Evolutionary conservation across 2,113 vertebrate species (phyloP), one percentile per base, ranked within the genome.

Genomic region (Callopanchax toddi): DNA sequence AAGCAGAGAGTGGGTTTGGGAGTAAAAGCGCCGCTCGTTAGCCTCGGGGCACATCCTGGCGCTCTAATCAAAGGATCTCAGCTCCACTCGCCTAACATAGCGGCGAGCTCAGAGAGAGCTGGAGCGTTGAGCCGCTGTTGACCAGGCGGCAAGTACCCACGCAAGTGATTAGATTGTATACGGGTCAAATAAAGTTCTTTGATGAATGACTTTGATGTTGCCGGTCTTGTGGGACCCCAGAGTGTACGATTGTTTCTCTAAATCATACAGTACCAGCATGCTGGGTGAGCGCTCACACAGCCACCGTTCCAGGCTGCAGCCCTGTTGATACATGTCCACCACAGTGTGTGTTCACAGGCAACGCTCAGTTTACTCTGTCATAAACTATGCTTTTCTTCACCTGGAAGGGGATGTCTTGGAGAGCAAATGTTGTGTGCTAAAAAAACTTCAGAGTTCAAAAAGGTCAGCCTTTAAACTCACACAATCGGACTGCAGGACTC

Each of bases 111-210:
- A 60, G 79, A 86, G 67, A 64, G 49, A 74, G 57, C 16, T 17
- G 45, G 39, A 59, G 63, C 62, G 72, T 32, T 21, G 8, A 54
- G 71, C 60, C 39, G 52, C 66, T 69, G 60, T 42, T 77, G 74
- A 82, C 80, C 74, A 44, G 56, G 11, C 59, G 32, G 81, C 58
- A 51, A 73, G 68, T 57, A 62, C 49, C 80, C 79, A 61, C 74
- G 74, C 72, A 81, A 85, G 72, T 84, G 85, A 87, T 89, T 86
- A 65, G 74, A 91, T 90, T 91, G 91, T 70, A 48, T 58, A 60
- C 49, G 70, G 89, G 83, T 89, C 85, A 89, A 75, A 78, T 70
- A 69, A 84, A 60, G 45, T 29, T 6, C 85, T 89, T 91, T 87
- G 84, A 89, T 83, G 69, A 29, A 59, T 17, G 58, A 65, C 89